Evolutionary conservation across 2,888 invertebrate genomes (phyloP).

Genomic region (Drosophila kambysellisi): DNA sequence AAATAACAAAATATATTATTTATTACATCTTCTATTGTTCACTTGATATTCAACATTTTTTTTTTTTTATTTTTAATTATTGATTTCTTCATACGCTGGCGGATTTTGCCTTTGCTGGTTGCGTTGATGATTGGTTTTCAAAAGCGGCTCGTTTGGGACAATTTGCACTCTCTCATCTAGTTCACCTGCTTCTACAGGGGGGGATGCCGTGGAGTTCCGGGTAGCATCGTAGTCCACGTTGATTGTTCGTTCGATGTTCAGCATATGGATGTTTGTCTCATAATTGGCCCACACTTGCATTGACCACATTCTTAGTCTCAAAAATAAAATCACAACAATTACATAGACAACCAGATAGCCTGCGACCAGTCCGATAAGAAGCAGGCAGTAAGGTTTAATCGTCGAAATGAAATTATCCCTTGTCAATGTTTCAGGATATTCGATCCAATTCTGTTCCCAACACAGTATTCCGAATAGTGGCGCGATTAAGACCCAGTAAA

Average conservation of each 20-base stretch:
- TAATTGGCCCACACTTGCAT: conserved; percentile 2
- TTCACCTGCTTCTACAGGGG: not conserved
- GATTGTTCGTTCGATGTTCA: not conserved
- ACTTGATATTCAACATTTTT: too few relatives aligned
- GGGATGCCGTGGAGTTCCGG: not conserved
- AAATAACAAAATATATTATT: not conserved
- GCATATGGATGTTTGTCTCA: not conserved
- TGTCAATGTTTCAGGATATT: not conserved
- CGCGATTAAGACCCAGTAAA: conserved; percentile 23
- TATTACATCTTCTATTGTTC: not conserved
- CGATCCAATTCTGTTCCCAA: not conserved
- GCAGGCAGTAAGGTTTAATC: not conserved
- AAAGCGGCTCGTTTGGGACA: too few relatives aligned
- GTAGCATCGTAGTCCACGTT: not conserved
- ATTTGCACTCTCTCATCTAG: not conserved
- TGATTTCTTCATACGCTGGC: too few relatives aligned
- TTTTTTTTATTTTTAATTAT: too few relatives aligned
- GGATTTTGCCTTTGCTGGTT: too few relatives aligned
- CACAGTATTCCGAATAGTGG: not conserved
- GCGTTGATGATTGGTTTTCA: too few relatives aligned
- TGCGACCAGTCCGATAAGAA: conserved; percentile 13
- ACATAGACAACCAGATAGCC: conserved; percentile 31
- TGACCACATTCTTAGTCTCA: not conserved
- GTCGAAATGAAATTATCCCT: not conserved
- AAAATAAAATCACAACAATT: conserved; percentile 13